These are phyloP conservation scores for Synanthedon andrenaeformis DNA, from an alignment of 2,888 invertebrate species.

Conservation along the genomic window DNA sequence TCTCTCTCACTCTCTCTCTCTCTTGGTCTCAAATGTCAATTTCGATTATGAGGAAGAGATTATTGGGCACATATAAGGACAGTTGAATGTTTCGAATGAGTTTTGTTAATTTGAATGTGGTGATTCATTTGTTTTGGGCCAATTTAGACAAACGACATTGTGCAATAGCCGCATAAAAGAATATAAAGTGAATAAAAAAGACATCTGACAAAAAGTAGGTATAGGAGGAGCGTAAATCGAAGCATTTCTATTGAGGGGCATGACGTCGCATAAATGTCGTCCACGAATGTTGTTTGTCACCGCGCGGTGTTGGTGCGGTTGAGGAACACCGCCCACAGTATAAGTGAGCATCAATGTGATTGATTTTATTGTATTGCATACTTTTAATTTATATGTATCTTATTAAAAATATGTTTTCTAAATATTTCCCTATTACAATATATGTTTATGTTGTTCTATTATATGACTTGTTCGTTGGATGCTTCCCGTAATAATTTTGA, in stretches of 20 bases:
- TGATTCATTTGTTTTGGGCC: neutral
- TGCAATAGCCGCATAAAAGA: constrained; percentile 28
- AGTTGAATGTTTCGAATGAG: neutral
- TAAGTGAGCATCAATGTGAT: too few relatives aligned
- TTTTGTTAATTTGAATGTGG: neutral
- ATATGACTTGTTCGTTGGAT: too few relatives aligned
- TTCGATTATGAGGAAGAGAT: constrained; percentile 33
- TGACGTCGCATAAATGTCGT: constrained; percentile 62
- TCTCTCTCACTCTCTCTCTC: constrained; percentile 8
- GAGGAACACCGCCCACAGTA: too few relatives aligned
- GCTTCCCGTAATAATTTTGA: too few relatives aligned
- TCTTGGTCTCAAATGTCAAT: constrained; percentile 35
- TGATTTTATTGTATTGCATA: too few relatives aligned
- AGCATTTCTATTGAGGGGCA: constrained; percentile 62
- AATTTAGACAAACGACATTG: constrained; percentile 5
- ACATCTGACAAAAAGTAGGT: constrained; percentile 43
- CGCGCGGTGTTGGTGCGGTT: constrained; percentile 11
- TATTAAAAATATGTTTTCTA: too few relatives aligned
- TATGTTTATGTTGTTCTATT: too few relatives aligned
- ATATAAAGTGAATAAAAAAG: constrained; percentile 31
- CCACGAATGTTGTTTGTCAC: constrained; percentile 65
- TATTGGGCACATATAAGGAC: constrained; percentile 21
- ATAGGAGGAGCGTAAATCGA: constrained; percentile 48
- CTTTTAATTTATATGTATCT: too few relatives aligned
- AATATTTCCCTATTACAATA: too few relatives aligned